These are phyloP conservation scores for Platichthys flesus DNA, from an alignment of 2,113 vertebrate species.

Conservation along the genomic window DNA sequence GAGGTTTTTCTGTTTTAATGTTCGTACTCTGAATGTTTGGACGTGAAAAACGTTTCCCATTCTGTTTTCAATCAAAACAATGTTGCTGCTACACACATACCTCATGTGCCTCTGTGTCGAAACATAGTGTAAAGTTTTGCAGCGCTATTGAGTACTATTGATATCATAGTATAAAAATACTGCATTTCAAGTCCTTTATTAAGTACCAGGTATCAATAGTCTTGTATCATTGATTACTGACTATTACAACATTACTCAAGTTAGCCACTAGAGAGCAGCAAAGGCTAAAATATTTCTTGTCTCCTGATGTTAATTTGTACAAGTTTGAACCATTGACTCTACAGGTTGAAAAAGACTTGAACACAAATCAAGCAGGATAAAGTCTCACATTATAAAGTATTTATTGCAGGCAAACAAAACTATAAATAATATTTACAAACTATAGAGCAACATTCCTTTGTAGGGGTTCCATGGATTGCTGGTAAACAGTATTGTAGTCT, in stretches of 20 bases:
- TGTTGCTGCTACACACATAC: neutral
- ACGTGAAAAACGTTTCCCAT: neutral
- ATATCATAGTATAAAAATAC: neutral
- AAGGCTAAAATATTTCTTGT: neutral
- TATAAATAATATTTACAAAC: constrained; percentile 94
- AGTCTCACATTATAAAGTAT: constrained; percentile 76
- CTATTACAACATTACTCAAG: neutral
- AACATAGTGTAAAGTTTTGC: neutral
- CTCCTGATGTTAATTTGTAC: no score
- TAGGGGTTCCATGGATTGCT: constrained; percentile 56
- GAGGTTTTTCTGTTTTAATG: neutral
- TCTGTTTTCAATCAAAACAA: neutral
- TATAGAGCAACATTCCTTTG: constrained; percentile 81
- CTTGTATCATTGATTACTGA: neutral
- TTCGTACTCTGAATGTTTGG: neutral
- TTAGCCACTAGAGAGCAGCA: constrained; percentile 17
- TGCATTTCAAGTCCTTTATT: neutral
- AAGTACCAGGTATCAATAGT: no score
- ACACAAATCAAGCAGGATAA: constrained; percentile 25
- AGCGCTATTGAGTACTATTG: neutral
- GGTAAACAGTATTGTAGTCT: constrained; percentile 65
- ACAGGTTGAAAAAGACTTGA: no score
- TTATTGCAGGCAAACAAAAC: constrained; percentile 95
- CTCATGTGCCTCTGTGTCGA: neutral
- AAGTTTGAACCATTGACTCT: no score